Evolutionary conservation across 37 sponge, comb jelly and placozoan species (phyloP).

Genomic region (Oscarella lobularis): DNA sequence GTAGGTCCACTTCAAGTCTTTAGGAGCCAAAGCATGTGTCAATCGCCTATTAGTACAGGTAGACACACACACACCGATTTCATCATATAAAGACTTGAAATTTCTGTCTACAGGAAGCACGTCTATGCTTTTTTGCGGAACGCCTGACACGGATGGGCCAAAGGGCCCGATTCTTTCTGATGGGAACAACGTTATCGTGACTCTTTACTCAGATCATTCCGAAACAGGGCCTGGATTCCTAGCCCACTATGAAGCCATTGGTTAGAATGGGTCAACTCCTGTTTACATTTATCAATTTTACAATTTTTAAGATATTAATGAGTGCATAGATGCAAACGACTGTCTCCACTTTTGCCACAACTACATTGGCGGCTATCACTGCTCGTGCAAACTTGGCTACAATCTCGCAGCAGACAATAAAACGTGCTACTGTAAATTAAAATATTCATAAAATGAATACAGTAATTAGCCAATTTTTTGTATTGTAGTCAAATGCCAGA

Average conservation of each 20-base stretch:
- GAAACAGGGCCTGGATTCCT: not conserved
- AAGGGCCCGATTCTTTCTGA: not conserved
- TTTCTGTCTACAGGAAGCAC: no score
- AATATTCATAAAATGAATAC: not conserved
- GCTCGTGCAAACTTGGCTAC: not conserved
- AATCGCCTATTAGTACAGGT: no score
- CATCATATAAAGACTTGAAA: no score
- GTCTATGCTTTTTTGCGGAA: not conserved
- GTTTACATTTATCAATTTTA: not conserved
- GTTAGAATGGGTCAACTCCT: not conserved
- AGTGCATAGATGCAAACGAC: not conserved
- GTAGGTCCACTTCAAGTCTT: no score
- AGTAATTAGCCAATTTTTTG: no score
- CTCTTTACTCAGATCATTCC: not conserved
- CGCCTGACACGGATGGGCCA: not conserved
- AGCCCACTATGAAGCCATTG: not conserved
- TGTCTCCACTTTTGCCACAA: not conserved
- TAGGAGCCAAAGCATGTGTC: no score
- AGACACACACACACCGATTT: no score
- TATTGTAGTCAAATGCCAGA: no score
- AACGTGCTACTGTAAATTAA: not conserved
- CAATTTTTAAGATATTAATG: not conserved
- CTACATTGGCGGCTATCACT: not conserved
- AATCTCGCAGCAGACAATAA: not conserved
- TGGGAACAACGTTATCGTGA: not conserved